Conservation (phyloP, 2,113 vertebrate genomes). For the Eonycteris spelaea region DNA sequence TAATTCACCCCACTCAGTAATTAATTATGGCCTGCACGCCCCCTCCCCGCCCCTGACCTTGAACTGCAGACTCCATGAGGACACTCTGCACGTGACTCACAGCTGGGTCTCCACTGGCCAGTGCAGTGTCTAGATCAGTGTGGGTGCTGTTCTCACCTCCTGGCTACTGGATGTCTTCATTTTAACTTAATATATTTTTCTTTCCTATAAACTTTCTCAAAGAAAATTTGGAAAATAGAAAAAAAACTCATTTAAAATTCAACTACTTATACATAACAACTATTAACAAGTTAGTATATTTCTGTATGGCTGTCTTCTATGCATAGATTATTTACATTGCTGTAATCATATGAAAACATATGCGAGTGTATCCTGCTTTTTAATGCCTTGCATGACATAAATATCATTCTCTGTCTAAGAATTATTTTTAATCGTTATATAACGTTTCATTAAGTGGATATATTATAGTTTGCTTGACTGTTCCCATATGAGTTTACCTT, state of each 20-base stretch:
- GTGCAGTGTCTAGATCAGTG: background rate
- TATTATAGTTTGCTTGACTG: background rate
- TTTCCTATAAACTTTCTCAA: background rate
- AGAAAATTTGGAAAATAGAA: background rate
- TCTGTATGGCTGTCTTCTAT: background rate
- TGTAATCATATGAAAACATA: background rate
- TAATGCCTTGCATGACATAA: background rate
- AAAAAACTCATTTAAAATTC: background rate
- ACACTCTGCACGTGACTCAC: background rate
- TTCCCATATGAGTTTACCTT: background rate
- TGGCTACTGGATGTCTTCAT: background rate
- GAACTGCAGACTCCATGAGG: background rate
- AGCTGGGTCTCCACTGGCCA: background rate
- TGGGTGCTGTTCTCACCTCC: too few relatives aligned
- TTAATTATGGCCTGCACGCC: too few relatives aligned
- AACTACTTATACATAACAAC: background rate
- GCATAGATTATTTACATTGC: background rate
- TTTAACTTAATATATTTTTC: background rate
- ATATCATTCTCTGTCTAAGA: background rate
- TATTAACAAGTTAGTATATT: background rate
- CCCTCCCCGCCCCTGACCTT: fast-evolving
- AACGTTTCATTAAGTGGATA: background rate
- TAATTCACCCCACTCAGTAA: background rate
- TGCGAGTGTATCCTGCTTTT: background rate
- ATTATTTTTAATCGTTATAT: background rate